These are phyloP conservation scores for Perognathus longimembris DNA, from an alignment of 2,113 vertebrate species.

Conservation along the genomic window DNA sequence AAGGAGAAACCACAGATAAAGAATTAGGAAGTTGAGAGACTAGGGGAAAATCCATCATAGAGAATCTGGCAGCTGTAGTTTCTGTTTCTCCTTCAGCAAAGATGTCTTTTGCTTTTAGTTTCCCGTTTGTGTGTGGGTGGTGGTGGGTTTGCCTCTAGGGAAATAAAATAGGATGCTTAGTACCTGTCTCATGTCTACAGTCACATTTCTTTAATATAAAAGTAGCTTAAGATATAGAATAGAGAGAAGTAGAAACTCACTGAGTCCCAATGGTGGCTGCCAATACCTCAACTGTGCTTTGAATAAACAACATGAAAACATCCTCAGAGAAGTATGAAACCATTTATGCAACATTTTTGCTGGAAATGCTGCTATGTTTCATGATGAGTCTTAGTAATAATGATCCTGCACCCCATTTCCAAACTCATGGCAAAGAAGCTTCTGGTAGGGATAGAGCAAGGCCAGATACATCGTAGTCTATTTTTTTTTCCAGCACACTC, in stretches of 20 bases:
- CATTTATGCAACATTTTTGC: constrained; percentile 39
- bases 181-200: constrained; percentile 54
- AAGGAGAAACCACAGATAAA: constrained; percentile 40
- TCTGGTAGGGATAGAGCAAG: not conserved
- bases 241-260: constrained; percentile 49
- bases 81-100: constrained; percentile 3
- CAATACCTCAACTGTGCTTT: constrained; percentile 23
- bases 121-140: not conserved
- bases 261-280: not conserved
- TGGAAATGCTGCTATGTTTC: constrained; percentile 49
- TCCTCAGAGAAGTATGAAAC: constrained; percentile 18
- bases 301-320: constrained; percentile 64
- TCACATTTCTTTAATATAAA: constrained; percentile 68
- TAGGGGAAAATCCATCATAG: not conserved
- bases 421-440: not conserved
- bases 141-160: not conserved
- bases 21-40: not conserved
- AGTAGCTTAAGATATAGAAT: constrained; percentile 56
- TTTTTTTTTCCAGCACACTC: not conserved
- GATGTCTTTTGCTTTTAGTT: not conserved
- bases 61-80: not conserved
- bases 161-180: constrained; percentile 59
- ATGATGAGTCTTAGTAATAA: constrained; percentile 32
- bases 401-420: not conserved
- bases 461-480: not conserved